Percentiles rank a stretch among this genome's conserved stretches.
Conservation (phyloP, 2,888 invertebrate species). For the Tinea trinotella region DNA sequence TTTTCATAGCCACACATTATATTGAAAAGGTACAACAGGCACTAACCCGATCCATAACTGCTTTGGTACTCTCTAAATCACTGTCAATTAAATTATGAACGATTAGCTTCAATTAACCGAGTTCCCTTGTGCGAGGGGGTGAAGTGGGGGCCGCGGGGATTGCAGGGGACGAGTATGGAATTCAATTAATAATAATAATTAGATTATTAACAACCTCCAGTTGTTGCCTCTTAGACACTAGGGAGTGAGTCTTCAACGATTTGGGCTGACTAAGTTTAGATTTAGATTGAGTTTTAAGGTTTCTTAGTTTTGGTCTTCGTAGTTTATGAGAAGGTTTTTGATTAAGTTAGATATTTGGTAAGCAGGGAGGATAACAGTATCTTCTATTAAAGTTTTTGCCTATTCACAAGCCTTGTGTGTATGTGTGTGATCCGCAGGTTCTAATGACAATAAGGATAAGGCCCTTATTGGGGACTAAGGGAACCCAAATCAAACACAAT, state of each 20-base stretch:
- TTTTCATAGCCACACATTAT: neutral
- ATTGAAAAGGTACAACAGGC: neutral
- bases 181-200: conserved; percentile 8
- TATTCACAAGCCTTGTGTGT: too few relatives aligned
- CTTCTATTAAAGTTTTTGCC: too few relatives aligned
- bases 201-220: conserved; percentile 2
- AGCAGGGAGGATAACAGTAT: too few relatives aligned
- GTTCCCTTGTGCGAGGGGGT: neutral
- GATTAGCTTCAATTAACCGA: conserved; percentile 12
- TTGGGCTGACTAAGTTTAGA: too few relatives aligned
- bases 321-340: too few relatives aligned
- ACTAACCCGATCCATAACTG: neutral
- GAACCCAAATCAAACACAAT: neutral
- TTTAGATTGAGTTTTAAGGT: too few relatives aligned
- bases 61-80: neutral
- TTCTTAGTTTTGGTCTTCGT: too few relatives aligned
- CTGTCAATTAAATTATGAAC: conserved; percentile 12
- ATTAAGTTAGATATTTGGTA: too few relatives aligned
- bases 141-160: too few relatives aligned
- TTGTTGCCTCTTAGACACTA: neutral
- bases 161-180: neutral
- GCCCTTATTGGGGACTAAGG: neutral
- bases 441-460: neutral
- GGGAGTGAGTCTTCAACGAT: neutral
- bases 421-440: too few relatives aligned